phyloP scores from a whole-genome alignment of 1,140 invertebrate species.

The Cyclina sinensis region DNA sequence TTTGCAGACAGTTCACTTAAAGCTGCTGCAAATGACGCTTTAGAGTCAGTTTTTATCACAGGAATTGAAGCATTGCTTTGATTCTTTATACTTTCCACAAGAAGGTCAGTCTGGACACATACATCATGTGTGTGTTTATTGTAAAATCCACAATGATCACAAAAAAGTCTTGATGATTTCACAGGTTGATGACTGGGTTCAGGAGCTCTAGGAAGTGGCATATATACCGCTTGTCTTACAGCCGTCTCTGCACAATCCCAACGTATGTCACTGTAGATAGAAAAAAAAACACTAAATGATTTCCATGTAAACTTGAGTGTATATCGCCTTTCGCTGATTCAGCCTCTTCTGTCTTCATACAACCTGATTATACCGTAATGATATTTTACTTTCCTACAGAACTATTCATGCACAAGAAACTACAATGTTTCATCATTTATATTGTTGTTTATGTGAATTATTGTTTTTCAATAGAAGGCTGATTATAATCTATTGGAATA shows the following conservation, averaged over 20 bases:
- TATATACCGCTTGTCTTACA: constrained; percentile 58
- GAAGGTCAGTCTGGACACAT: constrained; percentile 26
- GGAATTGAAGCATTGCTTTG: neutral
- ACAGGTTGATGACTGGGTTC: neutral
- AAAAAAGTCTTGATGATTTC: constrained; percentile 43
- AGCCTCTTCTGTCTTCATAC: too few relatives aligned
- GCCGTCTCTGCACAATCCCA: constrained; percentile 66
- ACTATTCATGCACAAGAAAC: too few relatives aligned
- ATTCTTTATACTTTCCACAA: neutral
- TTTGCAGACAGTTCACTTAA: constrained; percentile 45
- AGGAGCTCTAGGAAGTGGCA: constrained; percentile 58
- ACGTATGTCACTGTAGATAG: constrained; percentile 49
- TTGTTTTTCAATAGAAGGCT: too few relatives aligned
- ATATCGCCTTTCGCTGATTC: too few relatives aligned
- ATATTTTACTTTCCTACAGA: too few relatives aligned
- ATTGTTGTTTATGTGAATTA: too few relatives aligned
- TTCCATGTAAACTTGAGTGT: too few relatives aligned
- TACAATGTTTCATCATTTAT: too few relatives aligned
- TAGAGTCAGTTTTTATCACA: constrained; percentile 57
- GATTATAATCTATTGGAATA: too few relatives aligned
- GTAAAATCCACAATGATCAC: constrained; percentile 65
- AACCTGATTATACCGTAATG: too few relatives aligned
- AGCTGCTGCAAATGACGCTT: constrained; percentile 47
- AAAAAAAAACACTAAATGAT: neutral
- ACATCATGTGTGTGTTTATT: constrained; percentile 27